Evolutionary conservation across 1,140 invertebrate species (phyloP).

Genomic region (Leptinotarsa defecta): DNA sequence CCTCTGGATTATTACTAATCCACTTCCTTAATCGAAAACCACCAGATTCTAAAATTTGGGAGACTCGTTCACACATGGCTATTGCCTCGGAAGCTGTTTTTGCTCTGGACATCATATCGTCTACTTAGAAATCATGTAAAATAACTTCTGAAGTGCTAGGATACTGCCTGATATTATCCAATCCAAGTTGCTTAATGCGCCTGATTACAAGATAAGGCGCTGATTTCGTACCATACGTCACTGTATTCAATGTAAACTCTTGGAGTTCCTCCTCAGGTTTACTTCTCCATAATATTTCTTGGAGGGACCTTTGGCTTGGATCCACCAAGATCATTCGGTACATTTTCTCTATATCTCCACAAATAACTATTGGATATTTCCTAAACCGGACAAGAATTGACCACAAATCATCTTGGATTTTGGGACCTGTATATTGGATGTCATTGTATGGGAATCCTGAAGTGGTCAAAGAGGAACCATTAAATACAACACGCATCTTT

Average conservation of each 20-base stretch:
- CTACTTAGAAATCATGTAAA: conserved; percentile 54
- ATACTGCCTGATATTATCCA: conserved; percentile 28
- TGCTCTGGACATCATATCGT: conserved; percentile 56
- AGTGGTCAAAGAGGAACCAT: neutral
- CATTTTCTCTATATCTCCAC: neutral
- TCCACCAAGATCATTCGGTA: neutral
- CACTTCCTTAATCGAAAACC: conserved; percentile 16
- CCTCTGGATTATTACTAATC: conserved; percentile 9
- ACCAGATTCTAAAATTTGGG: neutral
- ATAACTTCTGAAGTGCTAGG: conserved; percentile 44
- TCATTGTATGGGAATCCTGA: conserved; percentile 47
- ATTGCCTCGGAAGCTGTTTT: conserved; percentile 39
- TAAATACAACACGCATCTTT: neutral
- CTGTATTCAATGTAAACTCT: neutral
- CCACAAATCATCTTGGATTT: conserved; percentile 42
- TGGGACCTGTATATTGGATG: conserved; percentile 39
- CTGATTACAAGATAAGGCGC: neutral
- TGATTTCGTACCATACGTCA: neutral
- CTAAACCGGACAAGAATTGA: conserved; percentile 48
- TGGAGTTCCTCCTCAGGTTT: neutral
- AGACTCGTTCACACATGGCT: neutral
- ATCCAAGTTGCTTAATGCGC: neutral
- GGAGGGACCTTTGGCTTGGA: neutral
- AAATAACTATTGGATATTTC: conserved; percentile 15
- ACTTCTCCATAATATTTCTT: neutral